Base-by-base conservation (phyloP, 1,140 invertebrate species). In the Scaptomyza pallida region DNA sequence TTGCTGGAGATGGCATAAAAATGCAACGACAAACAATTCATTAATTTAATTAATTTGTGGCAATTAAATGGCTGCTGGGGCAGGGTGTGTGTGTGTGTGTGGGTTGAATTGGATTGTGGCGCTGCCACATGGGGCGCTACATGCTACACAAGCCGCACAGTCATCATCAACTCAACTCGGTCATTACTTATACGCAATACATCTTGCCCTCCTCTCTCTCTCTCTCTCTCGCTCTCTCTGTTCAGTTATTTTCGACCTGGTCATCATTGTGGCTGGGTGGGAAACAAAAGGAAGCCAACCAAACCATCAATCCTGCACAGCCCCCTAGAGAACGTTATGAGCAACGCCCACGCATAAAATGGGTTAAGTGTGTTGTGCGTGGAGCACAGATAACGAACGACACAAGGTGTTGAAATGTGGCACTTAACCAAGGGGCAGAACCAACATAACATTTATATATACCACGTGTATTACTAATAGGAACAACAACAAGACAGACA, bases 31-130 rank as follows among this genome's bases (percentile, higher is more conserved):
- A 85, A 86, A 86, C 81, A 86, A 81, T 86, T 85, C 82, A 85
- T 85, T 85, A 85, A 85, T 85, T 86, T 88, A 85, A 85, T 85
- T 85, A 88, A 88, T 85, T 85, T 86, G 81, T 56, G 62, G 77
- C 82, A 88, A 81, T 85, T 85, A 85, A 88, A 71, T 78, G 59
- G 54, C 47, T 62, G 43, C 55, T 56, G 17, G 43, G 57, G 5
- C n/a, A 52, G 41, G 17, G 8, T 13, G 17, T 5, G 40, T 30
- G 2, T 21, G 6, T 37, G 0, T 37, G 26, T 26, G 23, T 15
- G 33, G 44, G 26, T 23, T 5, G 4, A 6, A 6, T 26, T 4
- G 44, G 26, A 19, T 16, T n/a, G 13, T 23, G 30, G n/a, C 17
- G 15, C 1, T 56, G 63, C 63, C 55, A 45, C 69, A 43, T 63